Evolutionary conservation across 2,113 vertebrate species (phyloP), one percentile per base, ranked within the genome.

Genomic region (Sardina pilchardus): DNA sequence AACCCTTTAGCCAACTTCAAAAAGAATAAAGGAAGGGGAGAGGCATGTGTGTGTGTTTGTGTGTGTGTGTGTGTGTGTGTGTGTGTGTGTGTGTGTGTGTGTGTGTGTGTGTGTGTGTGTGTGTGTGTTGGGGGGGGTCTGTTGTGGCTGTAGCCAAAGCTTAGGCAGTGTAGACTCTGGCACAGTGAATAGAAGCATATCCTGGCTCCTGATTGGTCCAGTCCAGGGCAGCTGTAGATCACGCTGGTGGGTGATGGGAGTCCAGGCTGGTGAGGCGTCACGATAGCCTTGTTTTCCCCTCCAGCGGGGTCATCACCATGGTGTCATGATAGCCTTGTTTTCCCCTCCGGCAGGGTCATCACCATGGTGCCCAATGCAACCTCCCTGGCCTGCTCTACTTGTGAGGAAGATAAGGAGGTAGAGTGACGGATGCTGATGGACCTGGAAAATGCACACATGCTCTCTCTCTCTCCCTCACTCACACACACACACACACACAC

Each of bases 161-260:
- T 26, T 3, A 7, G 63, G 1, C 63, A 16, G 53, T 86, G 84
- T 88, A 85, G 84, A 87, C 87, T 78, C 34, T 88, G 88, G 88
- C 87, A 47, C 34, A 34, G 10, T 10, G 42, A 78, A n/a, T n/a
- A n/a, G n/a, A n/a, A n/a, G n/a, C 48, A 53, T 84, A 56, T 86
- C 21, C 21, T 2, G 48, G 81, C 50, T 81, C 78, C 50, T 85
- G 86, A 88, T 82, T 86, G 86, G 78, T 34, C 78, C 44, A 71
- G 82, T 45, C 24, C 50, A 47, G 39, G 43, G 44, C 43, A 81
- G n/a, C 81, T 81, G 86, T 84, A 86, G 83, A 90, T 87, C 83
- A 83, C 86, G 26, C 87, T 85, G 83, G 81, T 85, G 17, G 10
- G 78, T 84, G 78, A 89, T 84, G 50, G 56, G 71, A 83, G 63